phyloP scores from a whole-genome alignment of 2,113 vertebrate genomes.

The Rafetus swinhoei region DNA sequence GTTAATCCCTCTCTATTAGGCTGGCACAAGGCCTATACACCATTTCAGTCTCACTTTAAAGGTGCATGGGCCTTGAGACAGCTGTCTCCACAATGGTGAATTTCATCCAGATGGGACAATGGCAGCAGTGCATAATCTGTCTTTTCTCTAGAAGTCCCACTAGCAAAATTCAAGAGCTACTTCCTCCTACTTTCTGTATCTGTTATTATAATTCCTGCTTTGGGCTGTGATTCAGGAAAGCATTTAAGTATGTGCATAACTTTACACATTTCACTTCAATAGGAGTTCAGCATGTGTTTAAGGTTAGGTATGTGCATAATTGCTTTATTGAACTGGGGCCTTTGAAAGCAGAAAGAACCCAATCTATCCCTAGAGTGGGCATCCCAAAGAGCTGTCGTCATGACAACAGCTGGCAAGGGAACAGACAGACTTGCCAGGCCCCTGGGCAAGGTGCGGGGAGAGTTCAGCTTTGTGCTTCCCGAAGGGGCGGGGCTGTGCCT shows the following conservation, averaged over 20 bases:
- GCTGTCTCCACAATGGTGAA: background rate
- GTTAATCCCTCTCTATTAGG: background rate
- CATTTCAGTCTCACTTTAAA: accelerated
- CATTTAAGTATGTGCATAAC: background rate
- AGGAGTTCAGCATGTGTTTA: background rate
- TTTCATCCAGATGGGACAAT: background rate
- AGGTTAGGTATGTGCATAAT: background rate
- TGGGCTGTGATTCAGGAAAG: background rate
- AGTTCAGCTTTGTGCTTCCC: too few species aligned
- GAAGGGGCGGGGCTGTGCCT: too few species aligned
- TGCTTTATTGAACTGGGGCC: background rate
- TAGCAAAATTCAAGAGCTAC: background rate
- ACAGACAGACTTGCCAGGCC: too few species aligned
- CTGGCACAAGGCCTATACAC: background rate
- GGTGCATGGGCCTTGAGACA: accelerated
- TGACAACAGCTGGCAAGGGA: background rate
- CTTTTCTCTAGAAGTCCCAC: background rate
- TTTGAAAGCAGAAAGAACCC: background rate
- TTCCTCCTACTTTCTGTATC: background rate
- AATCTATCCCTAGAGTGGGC: background rate
- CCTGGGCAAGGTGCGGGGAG: too few species aligned
- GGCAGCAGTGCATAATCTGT: background rate
- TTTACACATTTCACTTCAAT: background rate
- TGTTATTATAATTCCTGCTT: background rate
- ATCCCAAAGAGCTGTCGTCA: background rate